Evolutionary conservation across 2,113 vertebrate genomes (phyloP), one percentile per base, ranked within the genome.

Genomic region (Lycaon pictus): DNA sequence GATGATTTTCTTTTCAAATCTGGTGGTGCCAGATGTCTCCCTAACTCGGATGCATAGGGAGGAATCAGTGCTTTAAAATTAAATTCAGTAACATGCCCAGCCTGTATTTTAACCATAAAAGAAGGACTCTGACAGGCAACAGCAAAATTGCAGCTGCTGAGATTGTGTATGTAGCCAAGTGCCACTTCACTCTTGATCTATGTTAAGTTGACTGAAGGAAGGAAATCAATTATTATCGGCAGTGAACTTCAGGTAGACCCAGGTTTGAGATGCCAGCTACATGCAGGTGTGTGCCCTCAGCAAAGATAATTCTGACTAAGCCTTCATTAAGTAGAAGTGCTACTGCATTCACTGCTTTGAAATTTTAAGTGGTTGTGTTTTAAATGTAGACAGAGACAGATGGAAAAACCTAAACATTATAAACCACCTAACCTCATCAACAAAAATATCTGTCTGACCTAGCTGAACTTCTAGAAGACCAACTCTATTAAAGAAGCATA

Each of bases 171-270:
- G 90, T 80, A 94, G 93, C 90, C 96, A 96, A 97, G 96, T 96
- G 76, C 95, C 95, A 96, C 96, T 97, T 97, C 96, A 96, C 83
- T 96, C 88, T 92, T 97, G 95, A 97, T 97, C 96, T 98, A 71
- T 74, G 80, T 79, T 94, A 97, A 97, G 88, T 62, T 92, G 94
- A 95, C 90, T 97, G 90, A 97, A 96, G 76, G 95, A 97, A 97
- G 71, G 56, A 98, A 97, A 97, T 97, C 94, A 96, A 96, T 97
- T 96, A 97, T 72, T 76, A 90, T 97, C 22, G 0, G 51, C 80
- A 86, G n/a, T 84, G 96, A 97, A 93, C 60, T 93, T 97, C 87
- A 95, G 95, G 87, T 89, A 97, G 89, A 96, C 76, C 20, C 60
- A 29, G 69, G 63, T 84, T 88, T 90, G 76, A 88, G 84, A 95